phyloP scores from a whole-genome alignment of 1,140 invertebrate species.

The Cydia pomonella region DNA sequence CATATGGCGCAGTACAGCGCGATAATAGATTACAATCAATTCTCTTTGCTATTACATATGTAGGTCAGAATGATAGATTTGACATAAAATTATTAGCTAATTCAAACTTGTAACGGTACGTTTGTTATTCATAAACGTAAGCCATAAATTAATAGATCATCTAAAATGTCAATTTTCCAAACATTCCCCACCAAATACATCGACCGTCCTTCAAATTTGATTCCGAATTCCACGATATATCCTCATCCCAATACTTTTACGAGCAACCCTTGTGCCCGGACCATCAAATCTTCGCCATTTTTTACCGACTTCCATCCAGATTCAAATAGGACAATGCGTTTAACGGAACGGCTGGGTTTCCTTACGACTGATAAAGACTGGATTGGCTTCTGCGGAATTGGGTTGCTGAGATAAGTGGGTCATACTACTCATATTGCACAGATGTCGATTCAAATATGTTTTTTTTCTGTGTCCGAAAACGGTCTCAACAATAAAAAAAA shows the following conservation, averaged over 20 bases:
- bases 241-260: constrained; percentile 18
- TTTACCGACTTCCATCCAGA: constrained; percentile 16
- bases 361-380: constrained; percentile 18
- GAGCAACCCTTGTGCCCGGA: background rate
- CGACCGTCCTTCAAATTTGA: constrained; percentile 8
- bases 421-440: background rate
- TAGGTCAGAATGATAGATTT: no score
- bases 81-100: no score
- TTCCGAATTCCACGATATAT: constrained; percentile 18
- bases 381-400: constrained; percentile 9
- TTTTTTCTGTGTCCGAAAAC: no score
- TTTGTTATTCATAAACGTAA: no score
- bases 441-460: no score
- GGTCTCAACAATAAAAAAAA: no score
- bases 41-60: no score
- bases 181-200: background rate
- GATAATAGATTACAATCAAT: no score
- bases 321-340: constrained; percentile 31
- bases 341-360: constrained; percentile 16
- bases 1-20: no score
- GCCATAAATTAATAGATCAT: background rate
- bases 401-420: background rate
- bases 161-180: background rate
- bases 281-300: constrained; percentile 27
- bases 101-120: no score